A percentile compares a stretch with the other conserved stretches of the same genome.
Conservation (phyloP, 2,888 invertebrate genomes). For the Blastobasis adustella region DNA sequence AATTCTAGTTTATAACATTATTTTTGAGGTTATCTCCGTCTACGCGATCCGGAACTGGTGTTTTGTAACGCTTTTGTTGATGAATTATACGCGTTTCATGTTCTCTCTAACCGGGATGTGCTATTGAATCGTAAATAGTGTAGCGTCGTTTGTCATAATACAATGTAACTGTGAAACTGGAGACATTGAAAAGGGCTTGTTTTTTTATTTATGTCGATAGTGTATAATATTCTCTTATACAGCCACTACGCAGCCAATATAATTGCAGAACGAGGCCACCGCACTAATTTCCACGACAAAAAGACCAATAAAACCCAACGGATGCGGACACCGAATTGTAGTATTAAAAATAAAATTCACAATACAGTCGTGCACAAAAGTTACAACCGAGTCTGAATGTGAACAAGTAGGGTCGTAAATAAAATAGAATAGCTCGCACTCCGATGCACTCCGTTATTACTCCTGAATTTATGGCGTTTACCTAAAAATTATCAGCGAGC, state of each 20-base stretch:
- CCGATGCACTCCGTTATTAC: conserved; percentile 61
- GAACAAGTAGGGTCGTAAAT: conserved; percentile 71
- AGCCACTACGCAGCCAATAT: conserved; percentile 5
- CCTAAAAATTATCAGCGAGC: conserved; percentile 58
- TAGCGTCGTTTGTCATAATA: too few species aligned
- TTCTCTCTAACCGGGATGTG: too few species aligned
- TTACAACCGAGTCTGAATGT: conserved; percentile 58
- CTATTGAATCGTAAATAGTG: too few species aligned
- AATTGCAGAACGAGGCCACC: conserved; percentile 16
- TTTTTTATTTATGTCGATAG: too few species aligned
- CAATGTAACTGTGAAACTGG: too few species aligned
- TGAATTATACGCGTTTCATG: too few species aligned
- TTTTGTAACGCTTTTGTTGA: too few species aligned
- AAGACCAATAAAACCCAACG: conserved; percentile 51
- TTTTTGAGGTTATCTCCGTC: conserved; percentile 7
- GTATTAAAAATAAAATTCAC: conserved; percentile 55
- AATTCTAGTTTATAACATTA: conserved; percentile 9
- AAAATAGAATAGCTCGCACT: conserved; percentile 64
- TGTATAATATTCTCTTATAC: too few species aligned
- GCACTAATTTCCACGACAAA: conserved; percentile 46
- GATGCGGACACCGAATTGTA: conserved; percentile 42
- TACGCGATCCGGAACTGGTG: too few species aligned
- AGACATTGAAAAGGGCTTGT: too few species aligned
- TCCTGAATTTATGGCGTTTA: conserved; percentile 59
- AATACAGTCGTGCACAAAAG: conserved; percentile 62